These are phyloP conservation scores for Loripinus fragilis DNA, from an alignment of 2,888 invertebrate genomes.

Conservation along the genomic window DNA sequence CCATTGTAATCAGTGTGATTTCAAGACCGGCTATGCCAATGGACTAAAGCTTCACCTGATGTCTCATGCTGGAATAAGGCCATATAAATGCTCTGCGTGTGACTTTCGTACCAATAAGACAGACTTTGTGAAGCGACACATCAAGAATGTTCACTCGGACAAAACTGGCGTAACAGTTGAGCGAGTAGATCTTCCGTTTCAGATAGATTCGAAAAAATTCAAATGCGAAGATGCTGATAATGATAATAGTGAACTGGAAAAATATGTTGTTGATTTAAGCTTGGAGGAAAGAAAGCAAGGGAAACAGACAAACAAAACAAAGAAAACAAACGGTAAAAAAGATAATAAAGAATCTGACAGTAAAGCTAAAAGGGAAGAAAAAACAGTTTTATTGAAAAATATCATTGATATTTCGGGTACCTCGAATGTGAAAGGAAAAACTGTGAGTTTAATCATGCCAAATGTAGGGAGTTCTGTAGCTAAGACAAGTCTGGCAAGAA, in stretches of 20 bases:
- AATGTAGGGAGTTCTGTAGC: neutral
- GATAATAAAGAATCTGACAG: neutral
- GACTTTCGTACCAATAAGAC: constrained; percentile 40
- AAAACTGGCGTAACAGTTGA: constrained; percentile 35
- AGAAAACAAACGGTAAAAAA: neutral
- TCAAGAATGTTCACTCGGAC: constrained; percentile 38
- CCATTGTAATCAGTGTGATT: constrained; percentile 57
- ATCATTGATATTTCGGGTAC: neutral
- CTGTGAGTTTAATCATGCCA: neutral
- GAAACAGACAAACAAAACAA: neutral
- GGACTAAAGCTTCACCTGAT: constrained; percentile 50
- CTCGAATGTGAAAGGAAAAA: neutral
- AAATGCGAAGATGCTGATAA: constrained; percentile 34
- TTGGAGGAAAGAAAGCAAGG: neutral
- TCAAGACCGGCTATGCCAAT: constrained; percentile 51
- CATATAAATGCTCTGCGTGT: constrained; percentile 52
- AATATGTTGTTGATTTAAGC: constrained; percentile 9
- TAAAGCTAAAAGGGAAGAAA: neutral
- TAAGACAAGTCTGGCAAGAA: neutral
- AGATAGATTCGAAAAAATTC: constrained; percentile 52
- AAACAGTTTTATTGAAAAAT: neutral
- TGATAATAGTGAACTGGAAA: neutral
- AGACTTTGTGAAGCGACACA: constrained; percentile 46
- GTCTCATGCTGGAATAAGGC: constrained; percentile 52
- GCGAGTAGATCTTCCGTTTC: constrained; percentile 49